A percentile compares a stretch with the other conserved stretches of the same genome.
Conservation (phyloP, 2,113 vertebrate genomes). For the cat (Felis catus) region F.catus_Fca126_mat1.0 CM031415.1:169988001-169988500, state of each 20-base stretch:
- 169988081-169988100: no score
- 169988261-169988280: background rate
- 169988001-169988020: no score
- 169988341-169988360: slow-evolving; percentile 4
- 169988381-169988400: background rate
- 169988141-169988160: background rate
- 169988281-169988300: slow-evolving; percentile 12
- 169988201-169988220: background rate
- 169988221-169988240: background rate
- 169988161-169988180: background rate
- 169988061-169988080: no score
- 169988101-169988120: background rate
- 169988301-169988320: background rate
- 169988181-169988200: background rate
- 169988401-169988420: background rate
- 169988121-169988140: background rate
- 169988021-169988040: no score
- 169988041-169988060: no score
- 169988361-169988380: background rate
- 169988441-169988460: background rate
- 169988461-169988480: background rate
- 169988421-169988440: slow-evolving; percentile 15
- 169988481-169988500: background rate
- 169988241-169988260: background rate
- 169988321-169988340: background rate